Conservation (phyloP, 2,797 vertebrate genomes). For the Onychomys leucogaster region DNA sequence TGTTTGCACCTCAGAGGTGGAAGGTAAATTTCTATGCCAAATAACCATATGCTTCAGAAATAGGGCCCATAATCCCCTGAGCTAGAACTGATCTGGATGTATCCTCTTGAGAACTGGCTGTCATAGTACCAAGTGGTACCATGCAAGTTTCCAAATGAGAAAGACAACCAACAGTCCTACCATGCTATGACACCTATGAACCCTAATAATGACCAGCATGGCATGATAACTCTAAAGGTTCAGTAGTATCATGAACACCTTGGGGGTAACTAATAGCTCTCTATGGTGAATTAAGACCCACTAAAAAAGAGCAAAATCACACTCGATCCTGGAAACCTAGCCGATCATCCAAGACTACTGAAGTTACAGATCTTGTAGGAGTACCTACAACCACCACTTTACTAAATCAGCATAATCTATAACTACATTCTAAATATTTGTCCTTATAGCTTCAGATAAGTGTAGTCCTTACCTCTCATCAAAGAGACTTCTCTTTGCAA, state of each 20-base stretch:
- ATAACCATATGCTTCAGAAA: background rate
- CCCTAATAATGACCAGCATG: background rate
- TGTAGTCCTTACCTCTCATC: background rate
- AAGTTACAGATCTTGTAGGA: background rate
- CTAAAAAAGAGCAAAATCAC: background rate
- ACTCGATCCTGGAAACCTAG: background rate
- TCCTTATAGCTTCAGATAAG: background rate
- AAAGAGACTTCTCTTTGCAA: background rate
- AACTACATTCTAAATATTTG: background rate
- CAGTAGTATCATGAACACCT: background rate
- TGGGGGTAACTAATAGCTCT: background rate
- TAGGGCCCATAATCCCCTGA: background rate
- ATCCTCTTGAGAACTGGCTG: background rate
- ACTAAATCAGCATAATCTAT: background rate
- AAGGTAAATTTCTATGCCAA: background rate
- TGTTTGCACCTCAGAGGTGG: background rate
- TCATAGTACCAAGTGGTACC: background rate
- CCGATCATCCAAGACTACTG: background rate
- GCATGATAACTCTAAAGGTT: background rate
- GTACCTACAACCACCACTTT: background rate
- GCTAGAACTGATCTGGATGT: background rate
- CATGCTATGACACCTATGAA: background rate
- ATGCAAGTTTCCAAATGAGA: background rate
- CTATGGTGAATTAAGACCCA: background rate
- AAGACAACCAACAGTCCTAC: background rate